Base-by-base conservation (phyloP, 2,113 vertebrate species). In the Tapirus terrestris region DNA sequence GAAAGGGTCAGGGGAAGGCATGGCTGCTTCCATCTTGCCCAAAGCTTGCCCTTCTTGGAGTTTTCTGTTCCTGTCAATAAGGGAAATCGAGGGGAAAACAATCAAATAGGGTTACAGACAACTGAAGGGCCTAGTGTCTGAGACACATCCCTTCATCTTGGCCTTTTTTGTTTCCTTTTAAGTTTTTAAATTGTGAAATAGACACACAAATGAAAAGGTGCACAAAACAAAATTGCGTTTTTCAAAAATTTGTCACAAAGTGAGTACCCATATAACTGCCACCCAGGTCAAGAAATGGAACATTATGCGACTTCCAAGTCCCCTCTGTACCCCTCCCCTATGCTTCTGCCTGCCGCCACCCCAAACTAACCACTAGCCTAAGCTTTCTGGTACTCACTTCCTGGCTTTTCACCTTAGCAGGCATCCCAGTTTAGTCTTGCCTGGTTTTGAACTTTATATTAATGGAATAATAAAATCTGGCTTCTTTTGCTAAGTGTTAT, bases 361-460 rank as follows among this genome's bases (percentile, higher is more conserved):
- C 48, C 27, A 39, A 85, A 43, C 58, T 53, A 84, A 39, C 16
- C 56, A 53, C 39, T 72, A 0, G 61, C 8, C n/a, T 63, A 61
- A 85, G 29, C 33, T 72, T 51, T 75, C n/a, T 36, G 33, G 13
- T 25, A 12, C 16, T 76, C 76, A 36, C 14, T 72, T 89, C 18
- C 21, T 87, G 48, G 63, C 27, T 95, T 93, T 51, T 83, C 51
- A 97, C 72, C 65, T 89, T 77, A 80, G 81, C 51, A 48, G 53
- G 43, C 23, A 56, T 48, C 25, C 16, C 61, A 36, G 48, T 63
- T 73, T 20, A 27, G 7, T 92, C 58, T 96, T 31, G 5, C 29
- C 77, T 91, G 20, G 31, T 81, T 94, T 77, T 56, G 21, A 92
- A 80, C 10, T 96, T 73, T 89, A 45, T 73, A 43, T 77, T 63